Base-by-base conservation (phyloP, 2,113 vertebrate species). In the Nerophis lumbriciformis region DNA sequence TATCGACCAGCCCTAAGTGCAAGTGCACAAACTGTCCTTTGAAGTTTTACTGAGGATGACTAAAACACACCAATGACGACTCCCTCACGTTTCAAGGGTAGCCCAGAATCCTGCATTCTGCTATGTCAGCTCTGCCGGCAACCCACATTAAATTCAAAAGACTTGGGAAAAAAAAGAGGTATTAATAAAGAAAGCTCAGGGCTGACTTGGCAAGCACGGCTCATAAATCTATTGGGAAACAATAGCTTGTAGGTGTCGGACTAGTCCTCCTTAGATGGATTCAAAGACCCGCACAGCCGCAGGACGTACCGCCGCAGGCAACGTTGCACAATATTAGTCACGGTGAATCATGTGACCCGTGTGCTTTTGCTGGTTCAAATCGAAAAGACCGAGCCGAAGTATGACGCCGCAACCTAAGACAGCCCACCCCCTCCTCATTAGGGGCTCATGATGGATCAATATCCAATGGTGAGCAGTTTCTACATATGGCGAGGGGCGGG, bases 371-470 rank as follows among this genome's bases (percentile, higher is more conserved):
- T 74, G 4, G 38, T 42, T 9, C 42, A 44, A 42, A 57, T 16
- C 37, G 42, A 45, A 45, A 45, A 45, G 16, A 42, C n/a, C 7
- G 8, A 36, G 19, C 28, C 19, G 6, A 48, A 4, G 28, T 9
- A 48, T 37, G 49, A n/a, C 13, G 51, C 15, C 51, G 57, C 57
- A 66, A 56, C 66, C 71, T 61, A 57, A 69, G 73, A 72, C 65
- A 77, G 65, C 61, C 53, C 60, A 61, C 82, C 63, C 71, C 79
- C 73, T 71, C 75, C 78, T 85, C 75, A 85, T 85, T 81, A 84
- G 83, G 38, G 65, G 75, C 66, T 59, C 76, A 72, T 59, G 71
- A 79, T 45, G 45, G 83, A 89, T 89, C 88, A 66, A 89, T 89
- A 84, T 63, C 73, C 76, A 88, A 85, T 73, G 71, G 74, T 78